These are phyloP conservation scores for Galagoides demidoff DNA, from an alignment of 2,797 vertebrate genomes.

Conservation along the genomic window DNA sequence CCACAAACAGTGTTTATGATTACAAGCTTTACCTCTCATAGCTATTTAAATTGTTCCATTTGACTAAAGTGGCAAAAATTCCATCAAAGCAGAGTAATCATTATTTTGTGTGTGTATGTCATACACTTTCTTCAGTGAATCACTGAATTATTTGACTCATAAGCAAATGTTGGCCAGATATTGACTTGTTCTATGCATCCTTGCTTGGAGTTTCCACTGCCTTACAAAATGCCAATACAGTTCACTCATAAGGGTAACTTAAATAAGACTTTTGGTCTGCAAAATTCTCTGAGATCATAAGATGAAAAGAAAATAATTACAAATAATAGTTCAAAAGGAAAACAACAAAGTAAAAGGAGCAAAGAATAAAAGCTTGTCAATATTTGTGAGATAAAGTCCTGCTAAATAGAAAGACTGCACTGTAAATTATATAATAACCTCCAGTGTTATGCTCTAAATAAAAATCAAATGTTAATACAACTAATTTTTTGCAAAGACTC, in stretches of 20 bases:
- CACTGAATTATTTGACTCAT: background rate
- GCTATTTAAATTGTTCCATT: background rate
- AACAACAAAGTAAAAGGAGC: conserved; percentile 16
- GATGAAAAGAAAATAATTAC: conserved; percentile 32
- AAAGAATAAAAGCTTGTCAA: background rate
- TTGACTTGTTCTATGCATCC: background rate
- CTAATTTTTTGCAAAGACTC: background rate
- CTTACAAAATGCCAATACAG: background rate
- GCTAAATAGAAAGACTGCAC: background rate
- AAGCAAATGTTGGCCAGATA: conserved; percentile 17
- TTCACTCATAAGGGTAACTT: background rate
- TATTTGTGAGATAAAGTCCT: background rate
- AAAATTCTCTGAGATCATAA: conserved; percentile 40
- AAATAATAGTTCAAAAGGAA: conserved; percentile 13
- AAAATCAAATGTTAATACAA: background rate
- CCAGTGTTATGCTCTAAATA: background rate
- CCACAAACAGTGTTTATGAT: background rate
- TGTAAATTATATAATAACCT: background rate
- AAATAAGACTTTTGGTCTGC: background rate
- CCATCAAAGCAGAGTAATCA: background rate
- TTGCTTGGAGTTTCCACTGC: conserved; percentile 32
- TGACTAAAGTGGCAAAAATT: conserved; percentile 33
- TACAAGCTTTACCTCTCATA: background rate
- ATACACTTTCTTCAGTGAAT: background rate
- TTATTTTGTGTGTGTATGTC: background rate